Evolutionary conservation across 92 coral and sea anemone species (phyloP), one percentile per base, ranked within the genome.

Genomic region (Actinostola sp.): DNA sequence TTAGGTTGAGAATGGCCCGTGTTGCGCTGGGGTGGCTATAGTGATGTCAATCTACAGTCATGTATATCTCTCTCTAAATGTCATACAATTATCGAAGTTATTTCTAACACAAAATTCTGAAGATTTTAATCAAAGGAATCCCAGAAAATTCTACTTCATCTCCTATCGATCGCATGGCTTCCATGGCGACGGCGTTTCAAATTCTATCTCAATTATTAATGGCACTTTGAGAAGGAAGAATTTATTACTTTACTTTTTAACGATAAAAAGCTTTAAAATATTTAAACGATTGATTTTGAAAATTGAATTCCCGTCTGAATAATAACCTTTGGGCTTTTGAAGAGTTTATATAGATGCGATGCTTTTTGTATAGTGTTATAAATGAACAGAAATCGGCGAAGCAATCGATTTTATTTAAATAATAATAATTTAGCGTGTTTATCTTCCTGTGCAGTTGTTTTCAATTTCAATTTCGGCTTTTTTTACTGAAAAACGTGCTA

Each of bases 1-100:
- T 67, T 67, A 45, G 60, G 21, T 45, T 67, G 23, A 56, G 6
- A 53, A 31, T 70, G 61, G 52, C 63, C 63, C 63, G 63, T 57
- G 20, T 53, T 27, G 63, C 25, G 28, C 36, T 19, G 39, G 63
- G 32, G 27, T 16, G 63, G 12, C 63, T 2, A 3, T 19, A 12
- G 36, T 25, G 39, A 57, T 1, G 28, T 4, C 28, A 52, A 19
- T 52, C 30, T 52, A 3, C 17, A 46, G 23, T 46, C 19, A 46
- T 36, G 11, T n/a, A 48, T 48, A 3, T 48, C 54, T 7, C 59
- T 8, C 30, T 53, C 20, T 8, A 53, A 53, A 53, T 53, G 59
- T 53, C 59, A 53, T 53, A 8, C 53, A 12, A 36, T 7, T 46
- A 39, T 39, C 44, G 54, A 23, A 14, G 44, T 39, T 52, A 52